Evolutionary conservation across 2,888 invertebrate species (phyloP), one percentile per base, ranked within the genome.

Genomic region (Sycophila texana): DNA sequence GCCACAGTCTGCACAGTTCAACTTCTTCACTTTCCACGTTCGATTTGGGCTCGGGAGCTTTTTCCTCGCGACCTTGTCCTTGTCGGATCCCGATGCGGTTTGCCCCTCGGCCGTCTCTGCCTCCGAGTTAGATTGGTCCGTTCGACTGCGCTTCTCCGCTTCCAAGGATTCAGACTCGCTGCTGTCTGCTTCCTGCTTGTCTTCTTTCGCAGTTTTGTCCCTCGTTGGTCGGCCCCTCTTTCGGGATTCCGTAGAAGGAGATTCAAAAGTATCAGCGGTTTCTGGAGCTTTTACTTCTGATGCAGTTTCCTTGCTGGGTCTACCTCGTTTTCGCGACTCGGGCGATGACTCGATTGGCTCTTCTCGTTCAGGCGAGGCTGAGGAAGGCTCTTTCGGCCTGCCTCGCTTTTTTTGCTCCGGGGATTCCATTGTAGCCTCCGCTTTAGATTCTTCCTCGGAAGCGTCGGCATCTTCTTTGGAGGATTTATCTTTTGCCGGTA

Each of bases 1-100:
- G 3, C 84, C 86, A 67, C 90, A 90, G 51, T 87, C 87, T 2
- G 74, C 78, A 77, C 89, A 90, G 61, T 82, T 85, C 57, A 88
- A 81, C 74, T 88, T 87, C 58, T 87, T 86, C 22, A 81, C 79
- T 80, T 87, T 86, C 86, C 87, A 87, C 4, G 84, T 82, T 57
- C 82, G 80, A 67, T 67, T 70, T 7, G 75, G 49, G 53, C 63
- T 60, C 7, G 49, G 30, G 7, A 61, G 4, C 16, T 68, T 74
- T 47, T 75, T 74, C 67, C 81, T 57, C 16, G 18, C 30, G 26
- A 14, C n/a, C 13, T 67, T 72, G 26, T 61, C 72, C 55, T 70
- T 78, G 81, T 67, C 67, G 39, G 10, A 39, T 4, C 75, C 71
- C 2, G n/a, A 57, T 13, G 77, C 77, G 26, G 75, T 74, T 4